Percentiles rank a stretch among this genome's conserved stretches.
These are phyloP conservation scores for Rhynchophorus ferrugineus DNA, from an alignment of 1,140 invertebrate genomes.

Conservation along the genomic window DNA sequence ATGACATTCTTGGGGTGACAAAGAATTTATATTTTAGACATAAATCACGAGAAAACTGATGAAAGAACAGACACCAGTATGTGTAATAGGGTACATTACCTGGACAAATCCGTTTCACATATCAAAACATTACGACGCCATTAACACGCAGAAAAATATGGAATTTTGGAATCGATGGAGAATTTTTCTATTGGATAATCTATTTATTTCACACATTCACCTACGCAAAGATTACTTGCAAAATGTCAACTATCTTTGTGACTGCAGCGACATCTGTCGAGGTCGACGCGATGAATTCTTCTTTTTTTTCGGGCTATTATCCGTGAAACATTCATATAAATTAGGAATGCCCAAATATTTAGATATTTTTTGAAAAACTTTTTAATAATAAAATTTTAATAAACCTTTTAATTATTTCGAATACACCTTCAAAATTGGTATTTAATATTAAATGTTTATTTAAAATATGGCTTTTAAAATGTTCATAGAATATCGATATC, in stretches of 20 bases:
- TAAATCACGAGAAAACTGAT: background rate
- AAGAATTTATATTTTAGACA: conserved; percentile 16
- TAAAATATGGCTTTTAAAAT: too few relatives aligned
- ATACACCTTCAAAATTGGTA: too few relatives aligned
- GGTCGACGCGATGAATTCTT: background rate
- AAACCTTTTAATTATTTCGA: too few relatives aligned
- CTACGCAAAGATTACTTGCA: conserved; percentile 10
- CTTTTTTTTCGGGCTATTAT: too few relatives aligned
- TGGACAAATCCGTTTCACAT: conserved; percentile 7
- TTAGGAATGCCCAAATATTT: too few relatives aligned
- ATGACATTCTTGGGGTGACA: conserved; percentile 8
- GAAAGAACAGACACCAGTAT: conserved; percentile 15
- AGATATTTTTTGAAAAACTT: too few relatives aligned
- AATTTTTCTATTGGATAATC: conserved; percentile 1
- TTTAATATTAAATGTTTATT: too few relatives aligned
- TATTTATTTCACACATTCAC: conserved; percentile 4
- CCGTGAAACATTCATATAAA: too few relatives aligned
- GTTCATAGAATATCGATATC: too few relatives aligned
- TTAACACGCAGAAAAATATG: too few relatives aligned
- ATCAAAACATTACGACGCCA: too few relatives aligned
- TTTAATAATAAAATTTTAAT: too few relatives aligned
- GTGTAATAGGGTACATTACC: conserved; percentile 9
- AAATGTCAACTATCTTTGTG: conserved; percentile 2
- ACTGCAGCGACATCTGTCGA: background rate
- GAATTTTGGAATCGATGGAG: background rate